phyloP scores from a whole-genome alignment of 1,140 invertebrate species.

The Heterodera carotae region DNA sequence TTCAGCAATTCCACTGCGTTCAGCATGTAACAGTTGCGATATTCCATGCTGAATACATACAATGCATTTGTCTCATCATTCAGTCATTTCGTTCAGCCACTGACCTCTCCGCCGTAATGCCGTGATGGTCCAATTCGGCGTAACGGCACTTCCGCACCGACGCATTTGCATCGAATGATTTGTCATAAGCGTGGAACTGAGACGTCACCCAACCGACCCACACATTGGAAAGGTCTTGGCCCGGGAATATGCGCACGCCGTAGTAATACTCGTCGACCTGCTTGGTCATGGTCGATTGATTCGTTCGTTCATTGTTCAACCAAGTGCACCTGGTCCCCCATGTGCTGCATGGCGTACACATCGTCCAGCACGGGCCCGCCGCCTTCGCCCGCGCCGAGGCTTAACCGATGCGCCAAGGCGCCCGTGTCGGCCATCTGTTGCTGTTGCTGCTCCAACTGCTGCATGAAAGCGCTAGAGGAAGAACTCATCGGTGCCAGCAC shows the following conservation, averaged over 20 bases:
- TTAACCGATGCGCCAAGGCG: conserved; percentile 36
- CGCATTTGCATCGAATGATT: conserved; percentile 51
- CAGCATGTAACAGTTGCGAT: conserved; percentile 88
- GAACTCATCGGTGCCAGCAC: conserved; percentile 11
- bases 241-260: conserved; percentile 71
- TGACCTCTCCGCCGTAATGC: conserved; percentile 66
- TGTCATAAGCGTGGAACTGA: conserved; percentile 74
- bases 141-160: conserved; percentile 65
- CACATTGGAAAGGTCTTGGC: conserved; percentile 88
- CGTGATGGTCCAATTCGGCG: conserved; percentile 66
- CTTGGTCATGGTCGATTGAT: no score
- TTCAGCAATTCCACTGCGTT: conserved; percentile 93
- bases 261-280: conserved; percentile 78
- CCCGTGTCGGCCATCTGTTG: conserved; percentile 12
- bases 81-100: not conserved
- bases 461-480: conserved; percentile 1
- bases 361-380: conserved; percentile 50
- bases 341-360: conserved; percentile 69
- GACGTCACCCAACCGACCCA: conserved; percentile 99
- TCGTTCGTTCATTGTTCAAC: no score
- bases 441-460: conserved; percentile 3
- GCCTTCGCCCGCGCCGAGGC: conserved; percentile 21
- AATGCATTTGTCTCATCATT: not conserved
- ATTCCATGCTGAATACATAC: conserved; percentile 50
- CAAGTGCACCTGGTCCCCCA: conserved; percentile 71